Base-by-base conservation (phyloP, 1,140 invertebrate genomes). In the Drosophila bocki region DNA sequence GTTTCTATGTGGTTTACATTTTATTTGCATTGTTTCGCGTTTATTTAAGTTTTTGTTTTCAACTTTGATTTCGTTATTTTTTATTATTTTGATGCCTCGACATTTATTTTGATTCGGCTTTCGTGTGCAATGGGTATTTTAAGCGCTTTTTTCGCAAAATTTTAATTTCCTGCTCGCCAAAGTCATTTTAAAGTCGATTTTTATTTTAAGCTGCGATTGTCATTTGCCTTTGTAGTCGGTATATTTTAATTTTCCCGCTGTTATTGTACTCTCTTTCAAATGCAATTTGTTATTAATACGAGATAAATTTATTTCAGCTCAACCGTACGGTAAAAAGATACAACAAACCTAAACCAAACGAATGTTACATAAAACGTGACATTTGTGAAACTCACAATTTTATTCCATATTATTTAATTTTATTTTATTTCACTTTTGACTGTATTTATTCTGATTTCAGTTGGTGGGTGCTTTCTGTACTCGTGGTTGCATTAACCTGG, bases 1-100 rank as follows among this genome's bases (percentile, higher is more conserved):
- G 84, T 88, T 83, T 77, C 71, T 35, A 64, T 77, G 71, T 74
- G 61, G 80, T 69, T 86, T 86, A 84, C 84, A 83, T 83, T 83
- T 88, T 56, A 59, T 74, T 58, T 65, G 75, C 67, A 72, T 74
- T 74, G 39, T 80, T 63, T 62, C 51, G 42, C 63, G 50, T 76
- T 70, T 83, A 65, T 76, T 82, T 67, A 61, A 62, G 41, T 57
- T 61, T 54, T 62, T 72, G 35, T 54, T 48, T 58, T 62, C 41
- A 13, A 17, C 62, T 11, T 41, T 42, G 65, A 47, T 45, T 63
- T 82, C 75, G 45, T 32, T 47, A 41, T 35, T 57, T 72, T 41
- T 41, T 29, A 33, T 62, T 59, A 50, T 69, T 87, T 78, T 57
- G 68, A 78, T 80, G 74, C 77, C 85, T 68, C 65, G 65, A 63